Percentiles rank a stretch among this genome's conserved stretches.
Evolutionary conservation across 2,888 invertebrate genomes (phyloP).

Genomic region (Ormyrus nitidulus): DNA sequence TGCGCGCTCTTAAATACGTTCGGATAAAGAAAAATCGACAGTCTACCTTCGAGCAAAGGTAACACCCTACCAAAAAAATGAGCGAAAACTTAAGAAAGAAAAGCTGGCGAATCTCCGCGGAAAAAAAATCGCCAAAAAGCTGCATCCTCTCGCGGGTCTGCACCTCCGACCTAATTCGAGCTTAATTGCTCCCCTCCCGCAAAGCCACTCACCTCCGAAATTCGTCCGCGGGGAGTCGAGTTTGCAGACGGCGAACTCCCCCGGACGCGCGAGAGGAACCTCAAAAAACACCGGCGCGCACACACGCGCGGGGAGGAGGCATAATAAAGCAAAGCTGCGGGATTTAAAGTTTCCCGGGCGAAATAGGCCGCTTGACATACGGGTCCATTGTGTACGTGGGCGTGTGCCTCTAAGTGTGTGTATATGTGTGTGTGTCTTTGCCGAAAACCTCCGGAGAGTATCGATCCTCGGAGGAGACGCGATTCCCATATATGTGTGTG

Average conservation of each 20-base stretch:
- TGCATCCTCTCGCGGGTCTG: slow-evolving; percentile 1
- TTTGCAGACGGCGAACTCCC: too few species aligned
- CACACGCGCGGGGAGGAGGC: not conserved
- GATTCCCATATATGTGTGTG: not conserved
- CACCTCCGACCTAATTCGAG: slow-evolving; percentile 46
- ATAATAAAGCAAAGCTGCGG: slow-evolving; percentile 23
- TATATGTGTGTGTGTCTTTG: slow-evolving; percentile 57
- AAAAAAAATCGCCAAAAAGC: not conserved
- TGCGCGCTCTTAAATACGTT: too few species aligned
- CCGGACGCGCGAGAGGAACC: too few species aligned
- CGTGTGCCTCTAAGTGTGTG: not conserved
- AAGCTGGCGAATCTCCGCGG: not conserved
- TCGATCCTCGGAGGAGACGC: slow-evolving; percentile 59
- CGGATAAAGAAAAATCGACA: too few species aligned
- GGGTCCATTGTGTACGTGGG: slow-evolving; percentile 66
- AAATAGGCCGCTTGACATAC: slow-evolving; percentile 68
- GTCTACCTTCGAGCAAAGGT: too few species aligned
- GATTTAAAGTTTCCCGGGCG: slow-evolving; percentile 50
- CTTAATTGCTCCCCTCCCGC: slow-evolving; percentile 40
- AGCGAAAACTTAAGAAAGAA: too few species aligned
- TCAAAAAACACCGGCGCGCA: too few species aligned
- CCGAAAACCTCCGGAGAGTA: slow-evolving; percentile 55
- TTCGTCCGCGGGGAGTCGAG: too few species aligned
- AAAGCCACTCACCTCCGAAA: not conserved
- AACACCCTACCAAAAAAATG: too few species aligned